These are phyloP conservation scores for Drosophila pruinosa DNA, from an alignment of 1,140 invertebrate genomes.

Conservation along the genomic window DNA sequence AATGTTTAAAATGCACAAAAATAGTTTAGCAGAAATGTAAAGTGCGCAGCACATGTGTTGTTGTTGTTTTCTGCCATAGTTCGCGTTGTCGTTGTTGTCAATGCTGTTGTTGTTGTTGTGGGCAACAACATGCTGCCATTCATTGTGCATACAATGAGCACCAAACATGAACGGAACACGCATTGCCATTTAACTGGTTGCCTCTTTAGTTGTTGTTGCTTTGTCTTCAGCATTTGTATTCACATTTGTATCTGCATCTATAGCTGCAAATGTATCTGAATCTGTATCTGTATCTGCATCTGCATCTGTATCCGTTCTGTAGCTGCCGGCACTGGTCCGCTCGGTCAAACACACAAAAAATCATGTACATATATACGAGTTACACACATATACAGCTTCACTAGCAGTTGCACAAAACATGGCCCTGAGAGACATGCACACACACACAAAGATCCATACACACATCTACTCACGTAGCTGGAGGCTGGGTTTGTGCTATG, in stretches of 20 bases:
- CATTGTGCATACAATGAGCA: constrained; percentile 39
- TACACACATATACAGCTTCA: constrained; percentile 18
- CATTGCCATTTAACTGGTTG: constrained; percentile 62
- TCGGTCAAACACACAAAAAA: constrained; percentile 10
- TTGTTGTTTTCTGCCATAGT: background rate
- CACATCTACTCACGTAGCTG: background rate
- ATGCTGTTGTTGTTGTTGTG: constrained; percentile 5
- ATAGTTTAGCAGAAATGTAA: constrained; percentile 59
- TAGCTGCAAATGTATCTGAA: constrained; percentile 15
- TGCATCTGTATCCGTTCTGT: constrained; percentile 22
- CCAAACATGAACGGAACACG: constrained; percentile 56
- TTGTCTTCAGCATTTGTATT: constrained; percentile 28
- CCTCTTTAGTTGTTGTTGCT: constrained; percentile 8
- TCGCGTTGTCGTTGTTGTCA: constrained; percentile 7
- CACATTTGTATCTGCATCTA: constrained; percentile 27
- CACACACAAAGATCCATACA: background rate
- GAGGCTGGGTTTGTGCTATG: constrained; percentile 26
- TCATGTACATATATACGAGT: background rate
- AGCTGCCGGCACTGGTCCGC: constrained; percentile 19
- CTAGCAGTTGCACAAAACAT: constrained; percentile 44
- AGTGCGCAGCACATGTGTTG: constrained; percentile 17
- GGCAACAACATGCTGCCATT: constrained; percentile 32
- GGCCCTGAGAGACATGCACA: constrained; percentile 3
- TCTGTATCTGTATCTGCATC: constrained; percentile 9
- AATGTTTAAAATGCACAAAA: constrained; percentile 57